Conservation (phyloP, 1,140 invertebrate species). For the Metopolophium dirhodum region DNA sequence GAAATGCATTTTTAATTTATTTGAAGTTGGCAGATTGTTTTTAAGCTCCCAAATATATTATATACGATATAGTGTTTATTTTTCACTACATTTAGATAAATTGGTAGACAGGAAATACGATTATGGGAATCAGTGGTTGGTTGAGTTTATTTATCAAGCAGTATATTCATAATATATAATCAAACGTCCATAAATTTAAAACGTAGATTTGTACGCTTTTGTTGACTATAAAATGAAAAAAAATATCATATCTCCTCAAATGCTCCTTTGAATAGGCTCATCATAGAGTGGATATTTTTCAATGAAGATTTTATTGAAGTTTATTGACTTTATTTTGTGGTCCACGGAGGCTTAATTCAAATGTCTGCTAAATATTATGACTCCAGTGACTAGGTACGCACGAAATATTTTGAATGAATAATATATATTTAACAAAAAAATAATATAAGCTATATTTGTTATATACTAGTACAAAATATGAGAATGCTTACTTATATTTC, state of each 20-base stretch:
- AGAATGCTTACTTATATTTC: not conserved
- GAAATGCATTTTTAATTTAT: conserved; percentile 15
- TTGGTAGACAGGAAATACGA: not conserved
- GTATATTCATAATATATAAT: not conserved
- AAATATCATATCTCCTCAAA: not conserved
- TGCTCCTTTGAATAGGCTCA: not conserved
- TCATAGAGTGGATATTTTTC: not conserved
- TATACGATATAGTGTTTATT: not conserved
- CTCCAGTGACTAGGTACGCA: not conserved
- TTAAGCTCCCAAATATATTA: not conserved
- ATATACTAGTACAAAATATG: not conserved
- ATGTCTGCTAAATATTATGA: not conserved
- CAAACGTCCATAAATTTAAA: not conserved
- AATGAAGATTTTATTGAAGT: not conserved
- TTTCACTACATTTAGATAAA: not conserved
- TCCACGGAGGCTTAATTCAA: not conserved
- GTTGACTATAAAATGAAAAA: not conserved
- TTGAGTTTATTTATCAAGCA: not conserved
- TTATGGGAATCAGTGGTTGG: not conserved
- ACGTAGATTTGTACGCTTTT: not conserved
- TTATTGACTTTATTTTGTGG: not conserved
- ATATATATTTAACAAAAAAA: not conserved
- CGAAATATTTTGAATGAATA: not conserved
- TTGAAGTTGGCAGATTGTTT: not conserved
- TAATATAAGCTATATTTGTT: not conserved